phyloP scores from a whole-genome alignment of 2,888 invertebrate genomes.

The Zonitis immaculata region DNA sequence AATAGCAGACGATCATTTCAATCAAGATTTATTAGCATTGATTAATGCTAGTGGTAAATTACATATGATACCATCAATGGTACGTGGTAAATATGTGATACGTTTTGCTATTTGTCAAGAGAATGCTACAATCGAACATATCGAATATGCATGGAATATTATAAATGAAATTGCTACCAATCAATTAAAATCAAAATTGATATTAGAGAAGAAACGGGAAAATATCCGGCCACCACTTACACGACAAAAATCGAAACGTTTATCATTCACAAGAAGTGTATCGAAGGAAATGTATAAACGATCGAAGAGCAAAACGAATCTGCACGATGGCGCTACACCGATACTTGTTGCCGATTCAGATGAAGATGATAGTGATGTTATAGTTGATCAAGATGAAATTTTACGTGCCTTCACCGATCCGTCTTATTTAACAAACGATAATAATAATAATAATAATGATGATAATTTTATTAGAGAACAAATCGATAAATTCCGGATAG shows the following conservation, averaged over 20 bases:
- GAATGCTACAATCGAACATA: constrained; percentile 68
- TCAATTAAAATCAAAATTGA: constrained; percentile 48
- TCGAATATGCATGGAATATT: constrained; percentile 62
- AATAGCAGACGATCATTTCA: constrained; percentile 62
- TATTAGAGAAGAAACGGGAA: constrained; percentile 45
- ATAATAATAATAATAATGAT: constrained; percentile 23
- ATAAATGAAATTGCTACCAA: constrained; percentile 59
- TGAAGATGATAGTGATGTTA: constrained; percentile 31
- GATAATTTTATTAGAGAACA: constrained; percentile 33
- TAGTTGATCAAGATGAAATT: constrained; percentile 28
- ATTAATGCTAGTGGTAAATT: constrained; percentile 80
- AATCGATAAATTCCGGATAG: constrained; percentile 28
- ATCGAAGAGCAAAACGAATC: constrained; percentile 51
- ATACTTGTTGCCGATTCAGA: constrained; percentile 53
- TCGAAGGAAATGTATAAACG: constrained; percentile 54
- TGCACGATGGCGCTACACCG: constrained; percentile 55
- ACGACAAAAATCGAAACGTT: constrained; percentile 52
- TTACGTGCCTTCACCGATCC: constrained; percentile 29
- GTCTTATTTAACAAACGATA: constrained; percentile 17
- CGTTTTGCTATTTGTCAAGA: constrained; percentile 79
- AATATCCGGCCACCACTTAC: constrained; percentile 50
- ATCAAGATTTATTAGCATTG: constrained; percentile 69
- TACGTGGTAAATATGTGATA: constrained; percentile 67
- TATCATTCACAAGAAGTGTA: constrained; percentile 56
- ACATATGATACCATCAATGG: constrained; percentile 80